These are phyloP conservation scores for Eurytoma californica DNA, from an alignment of 2,888 invertebrate genomes.

Conservation along the genomic window DNA sequence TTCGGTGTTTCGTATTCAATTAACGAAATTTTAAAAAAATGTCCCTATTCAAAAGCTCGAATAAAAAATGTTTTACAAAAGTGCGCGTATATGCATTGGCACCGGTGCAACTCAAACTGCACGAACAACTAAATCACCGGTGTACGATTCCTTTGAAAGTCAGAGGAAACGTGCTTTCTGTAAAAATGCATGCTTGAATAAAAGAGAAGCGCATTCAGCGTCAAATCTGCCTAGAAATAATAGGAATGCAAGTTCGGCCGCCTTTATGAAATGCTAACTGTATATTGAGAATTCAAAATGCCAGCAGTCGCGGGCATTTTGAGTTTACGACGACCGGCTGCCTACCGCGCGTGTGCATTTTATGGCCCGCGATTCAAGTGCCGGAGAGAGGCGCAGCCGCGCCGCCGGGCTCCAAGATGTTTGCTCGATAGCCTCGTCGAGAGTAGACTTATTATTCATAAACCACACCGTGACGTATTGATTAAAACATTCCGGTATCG, in stretches of 20 bases:
- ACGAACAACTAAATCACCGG: too few species aligned
- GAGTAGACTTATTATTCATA: background rate
- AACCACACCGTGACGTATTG: background rate
- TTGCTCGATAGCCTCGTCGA: background rate
- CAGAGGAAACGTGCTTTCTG: too few species aligned
- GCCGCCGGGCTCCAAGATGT: background rate
- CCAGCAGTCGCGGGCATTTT: background rate
- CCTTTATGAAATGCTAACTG: constrained; percentile 25
- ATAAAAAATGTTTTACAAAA: too few species aligned
- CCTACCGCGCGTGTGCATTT: constrained; percentile 15
- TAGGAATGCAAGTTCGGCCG: background rate
- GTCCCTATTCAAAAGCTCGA: too few species aligned
- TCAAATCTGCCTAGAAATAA: background rate
- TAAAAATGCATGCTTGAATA: too few species aligned
- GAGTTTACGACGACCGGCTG: constrained; percentile 23
- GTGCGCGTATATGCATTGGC: too few species aligned
- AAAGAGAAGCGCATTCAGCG: background rate
- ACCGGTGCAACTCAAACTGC: too few species aligned
- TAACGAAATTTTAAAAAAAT: too few species aligned
- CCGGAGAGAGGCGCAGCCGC: background rate
- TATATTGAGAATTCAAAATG: constrained; percentile 23
- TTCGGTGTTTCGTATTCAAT: too few species aligned
- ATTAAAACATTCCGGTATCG: background rate
- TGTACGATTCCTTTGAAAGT: too few species aligned
- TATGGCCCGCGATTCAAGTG: constrained; percentile 12